Evolutionary conservation across 2,888 invertebrate genomes (phyloP), one percentile per base, ranked within the genome.

Genomic region (Zaprionus obscuricornis): DNA sequence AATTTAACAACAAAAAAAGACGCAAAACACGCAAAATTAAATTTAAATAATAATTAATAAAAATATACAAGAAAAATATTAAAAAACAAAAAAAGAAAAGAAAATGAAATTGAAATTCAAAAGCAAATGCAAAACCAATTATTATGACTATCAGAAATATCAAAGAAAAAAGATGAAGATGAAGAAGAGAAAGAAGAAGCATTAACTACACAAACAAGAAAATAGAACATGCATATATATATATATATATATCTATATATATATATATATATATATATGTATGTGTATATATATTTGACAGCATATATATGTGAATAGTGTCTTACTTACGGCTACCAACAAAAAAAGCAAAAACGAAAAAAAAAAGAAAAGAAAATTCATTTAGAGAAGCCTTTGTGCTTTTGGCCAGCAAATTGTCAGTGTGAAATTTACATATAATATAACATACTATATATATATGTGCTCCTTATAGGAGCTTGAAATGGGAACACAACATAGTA

Each of bases 401-500:
- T 65, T 50, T 59, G 54, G 54, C 52, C 55, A 69, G 46, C 66
- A 54, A 65, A 55, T 70, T 59, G 73, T 70, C 73, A 75, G 68
- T 69, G n/a, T 18, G 8, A 8, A 43, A 17, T 2, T 20, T 18
- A 43, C 26, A 20, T 27, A 24, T 43, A 18, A 3, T 11, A 29
- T 18, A 11, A 43, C 31, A 31, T 43, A 31, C 31, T 42, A 76
- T 60, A 39, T 45, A 65, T 60, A n/a, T 56, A 74, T 47, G 68
- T 77, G 77, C 77, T 77, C 78, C 77, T 77, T 77, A 77, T 77
- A 77, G 77, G 77, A 77, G 77, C 74, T 81, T 54, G 33, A 68
- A 76, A 74, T 65, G 64, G 77, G 68, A 74, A 81, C 81, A 74
- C 67, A 59, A 37, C 39, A 58, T 64, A 65, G 50, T 56, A 49